Percentiles rank a stretch among this genome's conserved stretches.
phyloP scores from a whole-genome alignment of 2,888 invertebrate species.

The Entomobrya multifasciata region DNA sequence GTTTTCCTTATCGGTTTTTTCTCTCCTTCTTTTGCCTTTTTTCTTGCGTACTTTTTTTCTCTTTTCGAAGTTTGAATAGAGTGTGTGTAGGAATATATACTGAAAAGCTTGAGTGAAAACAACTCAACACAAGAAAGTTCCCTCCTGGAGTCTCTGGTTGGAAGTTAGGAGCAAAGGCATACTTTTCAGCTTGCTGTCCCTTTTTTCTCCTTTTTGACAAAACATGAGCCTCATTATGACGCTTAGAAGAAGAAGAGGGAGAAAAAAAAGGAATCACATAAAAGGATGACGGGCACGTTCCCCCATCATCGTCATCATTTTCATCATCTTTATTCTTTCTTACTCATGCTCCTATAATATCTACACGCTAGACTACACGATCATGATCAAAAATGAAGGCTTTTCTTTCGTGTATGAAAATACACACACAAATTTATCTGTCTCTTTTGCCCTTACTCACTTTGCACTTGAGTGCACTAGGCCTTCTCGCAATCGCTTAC shows the following conservation, averaged over 20 bases:
- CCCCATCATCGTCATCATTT: slow-evolving; percentile 61
- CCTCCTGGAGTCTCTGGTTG: background rate
- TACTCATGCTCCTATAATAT: slow-evolving; percentile 35
- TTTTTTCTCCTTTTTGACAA: slow-evolving; percentile 69
- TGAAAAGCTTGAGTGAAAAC: slow-evolving; percentile 29
- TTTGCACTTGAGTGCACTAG: slow-evolving; percentile 71
- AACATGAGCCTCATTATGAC: slow-evolving; percentile 72
- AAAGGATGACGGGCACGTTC: slow-evolving; percentile 76
- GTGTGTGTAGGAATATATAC: too few relatives aligned
- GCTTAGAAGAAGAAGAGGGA: slow-evolving; percentile 47
- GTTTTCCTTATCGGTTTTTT: slow-evolving; percentile 28
- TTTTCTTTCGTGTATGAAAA: too few relatives aligned
- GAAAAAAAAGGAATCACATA: slow-evolving; percentile 66
- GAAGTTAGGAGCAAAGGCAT: background rate
- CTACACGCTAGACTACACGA: slow-evolving; percentile 46
- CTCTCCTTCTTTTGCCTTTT: slow-evolving; percentile 15
- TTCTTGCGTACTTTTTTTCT: background rate
- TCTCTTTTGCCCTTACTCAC: slow-evolving; percentile 65
- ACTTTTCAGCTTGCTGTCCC: slow-evolving; percentile 51
- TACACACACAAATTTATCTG: slow-evolving; percentile 47
- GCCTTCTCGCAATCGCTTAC: slow-evolving; percentile 51
- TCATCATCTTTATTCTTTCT: slow-evolving; percentile 29
- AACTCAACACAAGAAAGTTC: slow-evolving; percentile 30
- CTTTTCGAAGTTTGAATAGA: slow-evolving; percentile 2
- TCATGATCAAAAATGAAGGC: slow-evolving; percentile 52